Conservation (phyloP, 2,888 invertebrate genomes). For the Nephrotoma flavescens region DNA sequence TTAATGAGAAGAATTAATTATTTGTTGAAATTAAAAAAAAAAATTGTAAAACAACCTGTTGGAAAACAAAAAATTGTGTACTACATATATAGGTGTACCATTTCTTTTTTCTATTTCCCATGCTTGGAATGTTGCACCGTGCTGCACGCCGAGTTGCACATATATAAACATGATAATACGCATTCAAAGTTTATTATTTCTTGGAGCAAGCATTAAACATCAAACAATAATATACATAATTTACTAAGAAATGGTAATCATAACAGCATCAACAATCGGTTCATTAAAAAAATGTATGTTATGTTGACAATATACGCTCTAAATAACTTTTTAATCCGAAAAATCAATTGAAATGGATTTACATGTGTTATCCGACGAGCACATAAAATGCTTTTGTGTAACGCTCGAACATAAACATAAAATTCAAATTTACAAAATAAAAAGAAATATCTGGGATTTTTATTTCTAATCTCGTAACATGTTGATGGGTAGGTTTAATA, state of each 20-base stretch:
- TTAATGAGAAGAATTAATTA: not conserved
- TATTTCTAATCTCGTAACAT: not conserved
- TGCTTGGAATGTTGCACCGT: not conserved
- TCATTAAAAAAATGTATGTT: not conserved
- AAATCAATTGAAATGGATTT: not conserved
- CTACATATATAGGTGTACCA: not conserved
- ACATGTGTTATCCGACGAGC: not conserved
- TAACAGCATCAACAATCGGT: not conserved
- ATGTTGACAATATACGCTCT: not conserved
- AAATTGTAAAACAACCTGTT: not conserved
- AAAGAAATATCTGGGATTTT: not conserved
- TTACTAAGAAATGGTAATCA: not conserved
- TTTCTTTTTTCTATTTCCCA: not conserved
- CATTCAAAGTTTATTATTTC: not conserved
- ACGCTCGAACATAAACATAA: not conserved
- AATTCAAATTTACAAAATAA: not conserved
- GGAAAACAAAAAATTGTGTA: not conserved
- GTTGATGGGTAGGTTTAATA: not conserved
- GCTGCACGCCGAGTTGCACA: not conserved
- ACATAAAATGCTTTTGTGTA: not conserved
- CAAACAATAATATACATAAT: not conserved
- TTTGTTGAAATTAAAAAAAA: not conserved
- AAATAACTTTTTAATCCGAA: not conserved
- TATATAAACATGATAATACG: not conserved
- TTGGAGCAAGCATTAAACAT: not conserved